Percentiles rank a stretch among this genome's conserved stretches.
Evolutionary conservation across 2,113 vertebrate species (phyloP).

Genomic region (Dascyllus trimaculatus): DNA sequence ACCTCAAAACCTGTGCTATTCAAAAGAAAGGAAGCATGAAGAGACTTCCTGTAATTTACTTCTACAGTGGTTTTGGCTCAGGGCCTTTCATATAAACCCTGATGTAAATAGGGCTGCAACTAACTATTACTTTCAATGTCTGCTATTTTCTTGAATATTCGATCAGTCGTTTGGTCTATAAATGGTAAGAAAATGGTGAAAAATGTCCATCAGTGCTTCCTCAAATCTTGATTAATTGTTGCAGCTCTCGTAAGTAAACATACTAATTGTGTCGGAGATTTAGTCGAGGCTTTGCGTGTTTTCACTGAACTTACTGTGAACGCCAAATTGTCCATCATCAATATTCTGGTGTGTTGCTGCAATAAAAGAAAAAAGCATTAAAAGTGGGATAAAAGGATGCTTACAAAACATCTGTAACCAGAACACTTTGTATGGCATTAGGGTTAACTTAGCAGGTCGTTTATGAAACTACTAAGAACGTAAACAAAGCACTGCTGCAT

Average conservation of each 20-base stretch:
- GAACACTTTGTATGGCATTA: neutral
- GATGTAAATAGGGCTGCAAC: too few species aligned
- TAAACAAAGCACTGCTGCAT: neutral
- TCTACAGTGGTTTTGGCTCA: too few species aligned
- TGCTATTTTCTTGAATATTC: too few species aligned
- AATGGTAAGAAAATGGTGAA: too few species aligned
- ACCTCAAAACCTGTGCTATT: constrained; percentile 7
- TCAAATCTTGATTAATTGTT: too few species aligned
- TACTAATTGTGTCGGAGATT: neutral
- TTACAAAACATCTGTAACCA: neutral
- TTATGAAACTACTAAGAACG: neutral
- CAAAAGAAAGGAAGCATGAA: constrained; percentile 8
- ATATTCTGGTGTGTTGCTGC: constrained; percentile 86
- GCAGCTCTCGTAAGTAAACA: too few species aligned
- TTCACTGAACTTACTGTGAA: constrained; percentile 90
- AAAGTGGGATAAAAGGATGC: neutral
- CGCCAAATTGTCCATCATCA: constrained; percentile 93
- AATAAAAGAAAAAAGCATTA: constrained; percentile 74
- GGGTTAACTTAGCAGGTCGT: constrained; percentile 13
- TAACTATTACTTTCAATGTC: too few species aligned
- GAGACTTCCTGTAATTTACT: too few species aligned
- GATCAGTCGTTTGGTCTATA: too few species aligned
- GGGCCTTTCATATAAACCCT: too few species aligned
- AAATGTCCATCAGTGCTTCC: too few species aligned
- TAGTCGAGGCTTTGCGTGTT: neutral